Conservation (phyloP, 2,113 vertebrate genomes). For the Leucopsar rothschildi region DNA sequence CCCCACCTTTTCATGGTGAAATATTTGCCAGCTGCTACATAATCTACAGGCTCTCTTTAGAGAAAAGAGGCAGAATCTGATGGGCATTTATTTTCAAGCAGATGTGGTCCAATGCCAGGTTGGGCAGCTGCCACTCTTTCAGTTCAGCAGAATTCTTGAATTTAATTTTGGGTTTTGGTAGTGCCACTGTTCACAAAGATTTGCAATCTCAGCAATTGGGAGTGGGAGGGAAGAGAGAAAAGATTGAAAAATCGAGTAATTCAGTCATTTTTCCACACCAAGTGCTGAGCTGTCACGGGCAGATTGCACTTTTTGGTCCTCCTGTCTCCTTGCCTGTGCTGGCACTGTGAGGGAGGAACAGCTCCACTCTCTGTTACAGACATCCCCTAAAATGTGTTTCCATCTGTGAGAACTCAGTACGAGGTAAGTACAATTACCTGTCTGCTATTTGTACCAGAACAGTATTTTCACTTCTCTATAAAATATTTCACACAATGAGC, state of each 20-base stretch:
- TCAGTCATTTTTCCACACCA: background rate
- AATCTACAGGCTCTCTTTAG: background rate
- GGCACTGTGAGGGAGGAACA: background rate
- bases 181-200: background rate
- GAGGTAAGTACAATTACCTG: background rate
- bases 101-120: background rate
- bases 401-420: background rate
- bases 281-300: background rate
- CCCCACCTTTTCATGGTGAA: background rate
- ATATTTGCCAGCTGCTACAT: background rate
- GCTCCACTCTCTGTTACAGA: background rate
- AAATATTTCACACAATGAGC: accelerated
- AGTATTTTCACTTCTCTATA: background rate
- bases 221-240: background rate
- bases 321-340: background rate
- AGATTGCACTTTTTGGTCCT: background rate
- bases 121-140: background rate
- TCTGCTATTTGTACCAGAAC: background rate
- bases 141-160: background rate
- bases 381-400: background rate
- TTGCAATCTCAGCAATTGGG: accelerated
- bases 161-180: background rate
- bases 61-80: background rate
- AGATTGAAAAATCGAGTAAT: background rate
- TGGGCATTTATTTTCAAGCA: background rate